Percentiles rank a stretch among this genome's conserved stretches.
These are phyloP conservation scores for Arion vulgaris DNA, from an alignment of 1,140 invertebrate genomes.

Conservation along the genomic window DNA sequence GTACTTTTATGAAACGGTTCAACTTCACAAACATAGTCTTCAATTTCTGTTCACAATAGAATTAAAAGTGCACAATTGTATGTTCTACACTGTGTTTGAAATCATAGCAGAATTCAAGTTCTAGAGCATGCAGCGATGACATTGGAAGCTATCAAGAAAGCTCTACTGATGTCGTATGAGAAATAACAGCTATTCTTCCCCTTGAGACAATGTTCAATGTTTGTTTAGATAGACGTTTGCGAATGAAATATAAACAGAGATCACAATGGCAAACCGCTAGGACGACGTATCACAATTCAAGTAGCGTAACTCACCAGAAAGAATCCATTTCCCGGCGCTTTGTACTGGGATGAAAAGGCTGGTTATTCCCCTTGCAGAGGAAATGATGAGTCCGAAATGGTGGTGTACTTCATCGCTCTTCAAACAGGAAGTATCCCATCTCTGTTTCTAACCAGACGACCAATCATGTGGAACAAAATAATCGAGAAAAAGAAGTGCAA, in stretches of 20 bases:
- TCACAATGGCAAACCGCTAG: background rate
- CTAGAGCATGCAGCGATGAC: too few species aligned
- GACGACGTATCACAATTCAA: background rate
- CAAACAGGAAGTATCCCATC: background rate
- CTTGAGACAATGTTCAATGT: background rate
- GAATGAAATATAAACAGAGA: background rate
- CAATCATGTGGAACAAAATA: slow-evolving; percentile 6
- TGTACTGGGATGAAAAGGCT: background rate
- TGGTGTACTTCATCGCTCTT: background rate
- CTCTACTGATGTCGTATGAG: too few species aligned
- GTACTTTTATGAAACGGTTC: too few species aligned
- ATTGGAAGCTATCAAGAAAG: too few species aligned
- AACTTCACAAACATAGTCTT: too few species aligned
- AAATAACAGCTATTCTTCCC: background rate
- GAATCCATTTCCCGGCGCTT: background rate
- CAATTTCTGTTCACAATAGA: too few species aligned
- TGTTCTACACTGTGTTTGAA: too few species aligned
- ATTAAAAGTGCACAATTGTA: too few species aligned
- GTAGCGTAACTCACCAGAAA: background rate
- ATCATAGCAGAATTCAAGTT: too few species aligned
- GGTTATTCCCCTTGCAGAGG: background rate
- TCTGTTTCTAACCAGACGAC: background rate
- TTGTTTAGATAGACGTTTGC: background rate
- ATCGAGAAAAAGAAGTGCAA: background rate
- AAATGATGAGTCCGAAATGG: background rate